Base-by-base conservation (phyloP, 2,888 invertebrate species). In the Neelides folsomi region DNA sequence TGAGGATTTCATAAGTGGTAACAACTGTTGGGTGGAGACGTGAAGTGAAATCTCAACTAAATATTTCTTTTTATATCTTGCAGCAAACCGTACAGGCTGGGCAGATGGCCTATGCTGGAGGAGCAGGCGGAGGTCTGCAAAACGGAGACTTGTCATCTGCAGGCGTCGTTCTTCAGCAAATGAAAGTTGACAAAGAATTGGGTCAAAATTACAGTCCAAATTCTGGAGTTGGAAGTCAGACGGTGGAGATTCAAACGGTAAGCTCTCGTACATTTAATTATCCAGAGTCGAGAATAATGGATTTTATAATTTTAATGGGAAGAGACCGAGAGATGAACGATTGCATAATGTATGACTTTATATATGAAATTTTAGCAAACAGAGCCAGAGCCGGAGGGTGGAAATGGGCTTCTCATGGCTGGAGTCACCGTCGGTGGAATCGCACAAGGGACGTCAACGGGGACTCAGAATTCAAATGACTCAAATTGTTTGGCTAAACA, bases 1-100 rank as follows among this genome's bases (percentile, higher is more conserved):
- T 27, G 27, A 27, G 27, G 27, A 27, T 3, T 3, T 27, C 27
- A 27, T 27, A 27, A 27, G 27, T 27, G 27, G 27, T 19, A 13
- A 9, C 13, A 41, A 10, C 41, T 41, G 41, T 41, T 41, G 16
- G 20, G 13, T 6, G 1, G 20, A 41, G 20, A 10, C 10, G 13
- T 6, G 1, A 13, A 41, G 20, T 41, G 13, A 10, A 10, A 27
- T 27, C 27, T 7, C 27, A 27, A 27, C 9, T 52, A 37, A 48
- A 39, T 60, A 49, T 64, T 57, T 59, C 58, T 56, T 58, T 64
- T 66, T 65, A 67, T 67, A 67, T 68, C 64, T 82, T 81, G 37
- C 81, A 88, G 88, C 88, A 88, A 79, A 86, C 88, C 86, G 88
- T 89, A 76, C 87, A 88, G 77, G 83, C 86, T 76, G 86, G 86